Evolutionary conservation across 1,140 invertebrate genomes (phyloP).

Genomic region (Mactra quadrangularis): DNA sequence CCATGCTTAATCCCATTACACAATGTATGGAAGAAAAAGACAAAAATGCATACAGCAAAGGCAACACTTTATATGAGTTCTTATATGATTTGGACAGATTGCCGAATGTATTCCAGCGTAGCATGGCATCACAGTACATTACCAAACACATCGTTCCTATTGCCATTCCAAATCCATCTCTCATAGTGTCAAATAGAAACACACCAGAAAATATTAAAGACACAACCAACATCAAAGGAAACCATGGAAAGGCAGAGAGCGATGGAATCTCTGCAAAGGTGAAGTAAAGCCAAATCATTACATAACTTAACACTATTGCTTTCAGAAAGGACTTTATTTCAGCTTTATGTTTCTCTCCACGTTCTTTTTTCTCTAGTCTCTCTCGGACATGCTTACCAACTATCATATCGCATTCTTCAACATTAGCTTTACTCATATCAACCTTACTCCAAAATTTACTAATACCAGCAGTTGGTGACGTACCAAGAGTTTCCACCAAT

Average conservation of each 20-base stretch:
- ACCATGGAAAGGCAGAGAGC: slow-evolving; percentile 48
- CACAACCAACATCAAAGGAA: slow-evolving; percentile 54
- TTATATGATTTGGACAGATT: slow-evolving; percentile 23
- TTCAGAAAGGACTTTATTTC: slow-evolving; percentile 61
- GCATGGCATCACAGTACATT: slow-evolving; percentile 54
- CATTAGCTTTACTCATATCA: slow-evolving; percentile 60
- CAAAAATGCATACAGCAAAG: slow-evolving; percentile 38
- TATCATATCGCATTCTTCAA: slow-evolving; percentile 63
- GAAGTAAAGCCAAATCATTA: slow-evolving; percentile 58
- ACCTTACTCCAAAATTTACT: slow-evolving; percentile 51
- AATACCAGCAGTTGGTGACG: slow-evolving; percentile 15
- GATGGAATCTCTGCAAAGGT: background rate
- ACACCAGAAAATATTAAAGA: slow-evolving; percentile 56
- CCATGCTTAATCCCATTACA: slow-evolving; percentile 54
- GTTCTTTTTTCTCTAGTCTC: slow-evolving; percentile 45
- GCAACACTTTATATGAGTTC: background rate
- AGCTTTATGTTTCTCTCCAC: slow-evolving; percentile 32
- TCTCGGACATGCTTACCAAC: slow-evolving; percentile 63
- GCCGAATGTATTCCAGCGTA: slow-evolving; percentile 54
- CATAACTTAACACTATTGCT: slow-evolving; percentile 54
- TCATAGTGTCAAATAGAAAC: slow-evolving; percentile 52
- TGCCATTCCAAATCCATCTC: slow-evolving; percentile 70
- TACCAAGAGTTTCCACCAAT: slow-evolving; percentile 67
- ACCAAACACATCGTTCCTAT: slow-evolving; percentile 62
- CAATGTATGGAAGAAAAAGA: slow-evolving; percentile 47